A percentile compares a stretch with the other conserved stretches of the same genome.
Conservation (phyloP, 2,797 vertebrate genomes). For the Acipenser ruthenus region DNA sequence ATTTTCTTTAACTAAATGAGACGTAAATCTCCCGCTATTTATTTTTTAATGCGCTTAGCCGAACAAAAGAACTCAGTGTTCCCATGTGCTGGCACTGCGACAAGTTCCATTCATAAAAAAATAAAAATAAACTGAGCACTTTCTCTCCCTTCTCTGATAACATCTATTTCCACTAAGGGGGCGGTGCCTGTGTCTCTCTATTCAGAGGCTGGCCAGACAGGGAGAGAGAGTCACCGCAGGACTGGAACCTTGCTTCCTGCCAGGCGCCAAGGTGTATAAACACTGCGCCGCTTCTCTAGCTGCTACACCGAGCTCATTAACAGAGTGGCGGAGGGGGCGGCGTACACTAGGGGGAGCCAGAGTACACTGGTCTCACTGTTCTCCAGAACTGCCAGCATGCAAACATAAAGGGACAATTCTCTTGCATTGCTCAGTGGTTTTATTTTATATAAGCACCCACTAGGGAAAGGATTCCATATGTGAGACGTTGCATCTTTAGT, state of each 20-base stretch:
- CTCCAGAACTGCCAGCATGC: too few relatives aligned
- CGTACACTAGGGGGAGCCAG: too few relatives aligned
- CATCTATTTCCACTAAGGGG: constrained; percentile 12
- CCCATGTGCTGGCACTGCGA: constrained; percentile 21
- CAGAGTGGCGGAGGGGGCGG: background rate
- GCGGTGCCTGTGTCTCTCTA: constrained; percentile 23
- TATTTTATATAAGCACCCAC: too few relatives aligned
- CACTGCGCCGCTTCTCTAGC: constrained; percentile 19
- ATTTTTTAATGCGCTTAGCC: background rate
- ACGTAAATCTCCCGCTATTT: too few relatives aligned
- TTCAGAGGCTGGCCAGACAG: constrained; percentile 18
- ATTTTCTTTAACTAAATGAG: too few relatives aligned
- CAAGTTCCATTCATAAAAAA: constrained; percentile 37
- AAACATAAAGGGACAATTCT: too few relatives aligned
- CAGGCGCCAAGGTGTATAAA: constrained; percentile 33
- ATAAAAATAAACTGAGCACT: too few relatives aligned
- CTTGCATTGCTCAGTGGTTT: too few relatives aligned
- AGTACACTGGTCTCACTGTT: too few relatives aligned
- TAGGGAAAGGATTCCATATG: too few relatives aligned
- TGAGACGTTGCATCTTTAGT: too few relatives aligned
- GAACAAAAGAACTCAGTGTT: constrained; percentile 4
- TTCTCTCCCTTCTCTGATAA: background rate
- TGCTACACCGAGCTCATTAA: background rate
- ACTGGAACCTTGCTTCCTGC: constrained; percentile 5
- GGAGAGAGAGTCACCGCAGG: constrained; percentile 5